Percentiles rank a stretch among this genome's conserved stretches.
Evolutionary conservation across 2,888 invertebrate species (phyloP).

Genomic region (Heteromurus nitidus): DNA sequence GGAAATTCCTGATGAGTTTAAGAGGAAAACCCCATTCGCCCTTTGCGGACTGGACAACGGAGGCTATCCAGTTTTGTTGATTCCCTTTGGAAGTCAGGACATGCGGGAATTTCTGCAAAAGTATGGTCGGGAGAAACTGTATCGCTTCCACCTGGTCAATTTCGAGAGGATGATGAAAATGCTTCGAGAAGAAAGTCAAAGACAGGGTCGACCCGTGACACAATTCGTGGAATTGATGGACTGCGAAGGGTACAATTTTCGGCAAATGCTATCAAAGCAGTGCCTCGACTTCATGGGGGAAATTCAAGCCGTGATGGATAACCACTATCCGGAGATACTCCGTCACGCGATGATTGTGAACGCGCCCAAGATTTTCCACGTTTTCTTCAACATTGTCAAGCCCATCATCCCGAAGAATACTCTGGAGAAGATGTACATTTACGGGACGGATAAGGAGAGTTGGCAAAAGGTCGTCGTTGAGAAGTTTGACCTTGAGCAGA

Average conservation of each 20-base stretch:
- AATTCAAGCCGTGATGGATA: conserved; percentile 48
- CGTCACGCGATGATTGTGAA: conserved; percentile 44
- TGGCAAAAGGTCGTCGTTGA: conserved; percentile 52
- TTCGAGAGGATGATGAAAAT: conserved; percentile 54
- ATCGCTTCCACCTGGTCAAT: conserved; percentile 47
- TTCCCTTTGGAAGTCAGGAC: conserved; percentile 50
- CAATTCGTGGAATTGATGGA: conserved; percentile 52
- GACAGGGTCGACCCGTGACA: conserved; percentile 39
- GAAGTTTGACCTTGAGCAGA: conserved; percentile 21
- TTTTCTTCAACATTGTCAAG: conserved; percentile 48
- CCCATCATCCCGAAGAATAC: conserved; percentile 54
- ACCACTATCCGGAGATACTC: conserved; percentile 62
- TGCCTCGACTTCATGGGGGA: not conserved
- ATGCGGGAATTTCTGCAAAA: conserved; percentile 22
- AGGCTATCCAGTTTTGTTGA: conserved; percentile 20
- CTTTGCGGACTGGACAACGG: conserved; percentile 38
- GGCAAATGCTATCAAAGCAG: conserved; percentile 8
- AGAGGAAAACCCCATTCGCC: conserved; percentile 34
- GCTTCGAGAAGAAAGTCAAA: conserved; percentile 16
- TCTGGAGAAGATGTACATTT: conserved; percentile 48
- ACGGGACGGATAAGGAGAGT: conserved; percentile 33
- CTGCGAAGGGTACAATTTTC: conserved; percentile 55
- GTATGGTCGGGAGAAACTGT: conserved; percentile 22
- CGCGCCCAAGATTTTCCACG: conserved; percentile 57
- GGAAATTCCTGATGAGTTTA: conserved; percentile 42